Evolutionary conservation across 2,797 vertebrate species (phyloP).

Genomic region (Sebastiscus albofasciatus): DNA sequence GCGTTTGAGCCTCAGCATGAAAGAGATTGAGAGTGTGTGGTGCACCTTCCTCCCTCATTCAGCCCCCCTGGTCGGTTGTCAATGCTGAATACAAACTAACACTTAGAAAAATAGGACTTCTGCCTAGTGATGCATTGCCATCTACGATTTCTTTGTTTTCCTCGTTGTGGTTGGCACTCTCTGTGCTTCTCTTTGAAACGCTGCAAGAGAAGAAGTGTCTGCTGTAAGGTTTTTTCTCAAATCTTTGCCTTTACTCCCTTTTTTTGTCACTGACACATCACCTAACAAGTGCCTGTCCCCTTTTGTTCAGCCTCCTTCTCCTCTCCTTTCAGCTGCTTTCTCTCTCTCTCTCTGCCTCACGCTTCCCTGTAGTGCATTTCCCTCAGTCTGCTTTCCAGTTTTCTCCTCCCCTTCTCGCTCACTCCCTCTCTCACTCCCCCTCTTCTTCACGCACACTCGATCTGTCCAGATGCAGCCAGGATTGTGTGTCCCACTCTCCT

Average conservation of each 20-base stretch:
- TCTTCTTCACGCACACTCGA: constrained; percentile 53
- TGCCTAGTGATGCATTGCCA: constrained; percentile 53
- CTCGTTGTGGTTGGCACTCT: constrained; percentile 2
- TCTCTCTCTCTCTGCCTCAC: constrained; percentile 47
- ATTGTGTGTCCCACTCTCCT: constrained; percentile 54
- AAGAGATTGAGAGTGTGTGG: constrained; percentile 47
- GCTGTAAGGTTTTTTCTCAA: constrained; percentile 21
- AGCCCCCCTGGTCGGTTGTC: constrained; percentile 61
- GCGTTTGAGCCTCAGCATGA: constrained; percentile 64
- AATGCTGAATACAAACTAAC: constrained; percentile 46
- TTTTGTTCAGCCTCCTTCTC: constrained; percentile 48
- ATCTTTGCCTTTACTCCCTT: constrained; percentile 25
- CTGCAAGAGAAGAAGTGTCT: constrained; percentile 13
- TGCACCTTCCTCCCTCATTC: constrained; percentile 74
- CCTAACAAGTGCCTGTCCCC: constrained; percentile 67
- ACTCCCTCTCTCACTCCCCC: constrained; percentile 18
- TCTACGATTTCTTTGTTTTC: constrained; percentile 18
- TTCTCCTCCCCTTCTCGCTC: constrained; percentile 65
- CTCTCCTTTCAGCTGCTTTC: constrained; percentile 48
- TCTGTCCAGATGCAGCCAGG: constrained; percentile 73
- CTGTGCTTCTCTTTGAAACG: constrained; percentile 40
- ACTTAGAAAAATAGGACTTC: constrained; percentile 5
- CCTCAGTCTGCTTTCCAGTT: constrained; percentile 56
- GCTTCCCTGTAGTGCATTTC: constrained; percentile 52
- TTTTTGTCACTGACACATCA: constrained; percentile 55